Evolutionary conservation across 2,888 invertebrate genomes (phyloP).

Genomic region (Eupsilia transversa): DNA sequence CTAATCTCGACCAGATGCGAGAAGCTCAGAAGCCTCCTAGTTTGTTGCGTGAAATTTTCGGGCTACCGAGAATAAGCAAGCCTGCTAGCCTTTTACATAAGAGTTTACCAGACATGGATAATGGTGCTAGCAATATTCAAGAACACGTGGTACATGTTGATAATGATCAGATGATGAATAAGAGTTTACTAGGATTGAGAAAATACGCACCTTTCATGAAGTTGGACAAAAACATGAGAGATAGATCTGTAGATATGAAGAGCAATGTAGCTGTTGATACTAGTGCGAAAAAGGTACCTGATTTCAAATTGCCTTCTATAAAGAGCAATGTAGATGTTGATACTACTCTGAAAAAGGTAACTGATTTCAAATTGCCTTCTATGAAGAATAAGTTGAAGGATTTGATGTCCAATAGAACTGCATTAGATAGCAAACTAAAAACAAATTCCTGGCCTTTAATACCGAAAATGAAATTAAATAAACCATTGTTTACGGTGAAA

Average conservation of each 20-base stretch:
- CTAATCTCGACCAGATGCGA: slow-evolving; percentile 47
- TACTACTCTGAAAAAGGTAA: slow-evolving; percentile 13
- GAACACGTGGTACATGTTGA: slow-evolving; percentile 65
- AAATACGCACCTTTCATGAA: slow-evolving; percentile 33
- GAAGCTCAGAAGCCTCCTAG: slow-evolving; percentile 60
- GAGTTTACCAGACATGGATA: slow-evolving; percentile 76
- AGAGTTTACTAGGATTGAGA: not conserved
- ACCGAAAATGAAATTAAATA: slow-evolving; percentile 62
- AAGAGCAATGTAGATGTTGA: slow-evolving; percentile 44
- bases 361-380: slow-evolving; percentile 28
- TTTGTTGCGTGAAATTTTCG: slow-evolving; percentile 69
- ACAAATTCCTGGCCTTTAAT: slow-evolving; percentile 42
- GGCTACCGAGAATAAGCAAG: slow-evolving; percentile 63
- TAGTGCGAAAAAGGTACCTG: slow-evolving; percentile 11
- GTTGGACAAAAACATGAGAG: slow-evolving; percentile 21
- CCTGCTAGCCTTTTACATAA: slow-evolving; percentile 60
- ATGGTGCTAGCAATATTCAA: slow-evolving; percentile 76
- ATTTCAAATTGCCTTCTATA: slow-evolving; percentile 32
- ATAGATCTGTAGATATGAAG: slow-evolving; percentile 30
- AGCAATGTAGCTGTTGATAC: slow-evolving; percentile 45
- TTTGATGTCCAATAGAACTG: slow-evolving; percentile 27
- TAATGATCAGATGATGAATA: slow-evolving; percentile 6
- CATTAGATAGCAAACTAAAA: slow-evolving; percentile 25
- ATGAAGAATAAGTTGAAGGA: slow-evolving; percentile 42
- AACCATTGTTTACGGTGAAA: slow-evolving; percentile 23